Conservation (phyloP, 2,113 vertebrate genomes). For the Epinephelus lanceolatus region DNA sequence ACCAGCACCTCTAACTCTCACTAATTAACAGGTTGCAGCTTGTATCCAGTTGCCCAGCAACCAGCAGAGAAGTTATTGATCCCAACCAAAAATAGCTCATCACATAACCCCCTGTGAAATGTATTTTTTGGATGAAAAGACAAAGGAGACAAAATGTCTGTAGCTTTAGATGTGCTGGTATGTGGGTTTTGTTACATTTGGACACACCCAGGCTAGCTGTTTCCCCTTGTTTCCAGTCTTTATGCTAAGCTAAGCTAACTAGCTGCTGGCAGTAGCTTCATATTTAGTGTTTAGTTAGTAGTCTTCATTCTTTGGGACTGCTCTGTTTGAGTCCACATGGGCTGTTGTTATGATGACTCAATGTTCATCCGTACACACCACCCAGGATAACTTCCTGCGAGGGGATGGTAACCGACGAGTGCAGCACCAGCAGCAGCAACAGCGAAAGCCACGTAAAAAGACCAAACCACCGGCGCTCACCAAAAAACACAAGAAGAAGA, state of each 20-base stretch:
- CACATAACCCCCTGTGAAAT: not conserved
- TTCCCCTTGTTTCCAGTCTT: not conserved
- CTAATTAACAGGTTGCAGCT: not conserved
- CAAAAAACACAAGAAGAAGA: constrained; percentile 99
- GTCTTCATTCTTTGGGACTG: not conserved
- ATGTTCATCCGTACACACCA: not conserved
- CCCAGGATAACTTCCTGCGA: constrained; percentile 97
- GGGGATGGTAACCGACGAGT: constrained; percentile 95
- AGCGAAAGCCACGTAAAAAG: constrained; percentile 99
- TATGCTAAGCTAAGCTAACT: not conserved
- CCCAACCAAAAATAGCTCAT: not conserved
- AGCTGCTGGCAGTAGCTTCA: not conserved
- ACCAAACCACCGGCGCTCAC: constrained; percentile 98
- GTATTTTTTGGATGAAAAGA: not conserved
- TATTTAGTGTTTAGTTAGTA: not conserved
- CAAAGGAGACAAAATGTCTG: not conserved
- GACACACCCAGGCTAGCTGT: not conserved
- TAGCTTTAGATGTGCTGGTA: not conserved
- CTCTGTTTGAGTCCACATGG: not conserved
- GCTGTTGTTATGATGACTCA: not conserved
- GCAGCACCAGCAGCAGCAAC: constrained; percentile 97
- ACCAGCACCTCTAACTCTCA: not conserved
- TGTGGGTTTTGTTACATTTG: not conserved
- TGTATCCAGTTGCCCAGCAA: not conserved
- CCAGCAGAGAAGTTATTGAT: not conserved